Conservation (phyloP, 2,888 invertebrate species). For the Aethes cnicana region DNA sequence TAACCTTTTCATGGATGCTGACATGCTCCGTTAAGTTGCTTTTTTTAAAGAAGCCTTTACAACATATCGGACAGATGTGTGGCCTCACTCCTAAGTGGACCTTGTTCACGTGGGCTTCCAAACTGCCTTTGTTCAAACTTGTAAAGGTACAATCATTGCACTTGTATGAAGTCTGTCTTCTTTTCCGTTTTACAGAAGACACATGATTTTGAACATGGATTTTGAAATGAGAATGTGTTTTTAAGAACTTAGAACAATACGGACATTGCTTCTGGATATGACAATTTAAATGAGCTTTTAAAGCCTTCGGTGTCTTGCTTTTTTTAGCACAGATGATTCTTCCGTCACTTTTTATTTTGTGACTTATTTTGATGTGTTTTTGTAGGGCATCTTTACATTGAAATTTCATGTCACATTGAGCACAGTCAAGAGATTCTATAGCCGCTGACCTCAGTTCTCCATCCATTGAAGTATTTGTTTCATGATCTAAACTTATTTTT, state of each 20-base stretch:
- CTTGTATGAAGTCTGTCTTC: slow-evolving; percentile 36
- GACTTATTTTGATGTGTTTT: slow-evolving; percentile 36
- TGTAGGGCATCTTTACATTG: slow-evolving; percentile 33
- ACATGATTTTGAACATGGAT: slow-evolving; percentile 45
- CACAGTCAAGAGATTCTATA: slow-evolving; percentile 18
- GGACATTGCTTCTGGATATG: slow-evolving; percentile 48
- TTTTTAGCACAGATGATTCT: slow-evolving; percentile 45
- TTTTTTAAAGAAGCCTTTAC: slow-evolving; percentile 58
- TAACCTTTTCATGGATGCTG: slow-evolving; percentile 44
- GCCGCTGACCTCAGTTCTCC: not conserved
- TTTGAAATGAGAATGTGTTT: slow-evolving; percentile 48
- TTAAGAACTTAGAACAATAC: slow-evolving; percentile 49
- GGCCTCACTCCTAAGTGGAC: slow-evolving; percentile 51
- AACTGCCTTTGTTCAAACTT: slow-evolving; percentile 47
- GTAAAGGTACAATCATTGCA: slow-evolving; percentile 51
- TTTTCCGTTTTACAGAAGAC: slow-evolving; percentile 35
- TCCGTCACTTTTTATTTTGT: slow-evolving; percentile 36
- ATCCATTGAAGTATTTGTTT: slow-evolving; percentile 18
- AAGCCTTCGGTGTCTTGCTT: slow-evolving; percentile 37
- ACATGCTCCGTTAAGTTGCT: slow-evolving; percentile 54
- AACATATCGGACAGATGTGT: slow-evolving; percentile 50
- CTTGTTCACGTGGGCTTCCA: slow-evolving; percentile 60
- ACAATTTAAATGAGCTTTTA: slow-evolving; percentile 44
- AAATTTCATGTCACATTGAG: slow-evolving; percentile 40
- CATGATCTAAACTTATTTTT: slow-evolving; percentile 6